Conservation (phyloP, 1,140 invertebrate species). For the Anoplophora glabripennis region DNA sequence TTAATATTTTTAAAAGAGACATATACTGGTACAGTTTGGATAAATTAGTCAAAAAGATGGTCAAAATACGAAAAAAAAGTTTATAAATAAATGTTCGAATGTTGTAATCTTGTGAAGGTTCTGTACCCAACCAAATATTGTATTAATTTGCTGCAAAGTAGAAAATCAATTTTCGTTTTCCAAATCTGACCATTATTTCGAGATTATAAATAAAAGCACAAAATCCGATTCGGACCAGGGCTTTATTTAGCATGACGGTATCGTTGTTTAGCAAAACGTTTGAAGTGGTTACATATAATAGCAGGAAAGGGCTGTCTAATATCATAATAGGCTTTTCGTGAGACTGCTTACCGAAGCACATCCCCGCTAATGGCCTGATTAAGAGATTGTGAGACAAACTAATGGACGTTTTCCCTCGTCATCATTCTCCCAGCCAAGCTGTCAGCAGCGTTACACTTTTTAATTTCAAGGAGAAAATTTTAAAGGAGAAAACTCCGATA, state of each 20-base stretch:
- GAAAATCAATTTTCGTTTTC: no score
- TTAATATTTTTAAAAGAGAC: no score
- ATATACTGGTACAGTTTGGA: no score
- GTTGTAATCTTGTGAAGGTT: no score
- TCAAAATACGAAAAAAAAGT: no score
- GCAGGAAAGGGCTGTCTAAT: slow-evolving; percentile 39
- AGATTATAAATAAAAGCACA: no score
- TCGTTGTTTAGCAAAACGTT: slow-evolving; percentile 21
- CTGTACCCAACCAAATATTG: no score
- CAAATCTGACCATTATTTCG: no score
- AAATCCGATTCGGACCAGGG: neutral
- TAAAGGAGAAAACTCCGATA: neutral
- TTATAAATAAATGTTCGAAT: no score
- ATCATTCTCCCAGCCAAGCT: slow-evolving; percentile 1
- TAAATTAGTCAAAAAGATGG: no score
- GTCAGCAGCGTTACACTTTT: neutral
- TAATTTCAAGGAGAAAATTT: neutral
- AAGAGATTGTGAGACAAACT: slow-evolving; percentile 41
- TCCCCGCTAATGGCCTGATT: slow-evolving; percentile 46
- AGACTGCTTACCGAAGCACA: slow-evolving; percentile 37
- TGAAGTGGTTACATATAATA: slow-evolving; percentile 31
- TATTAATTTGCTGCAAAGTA: no score
- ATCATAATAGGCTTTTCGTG: slow-evolving; percentile 44
- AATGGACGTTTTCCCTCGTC: slow-evolving; percentile 35
- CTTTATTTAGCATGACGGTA: slow-evolving; percentile 16